Percentiles rank a stretch among this genome's conserved stretches.
These are phyloP conservation scores for Erpornis zantholeuca DNA, from an alignment of 2,113 vertebrate genomes.

Conservation along the genomic window DNA sequence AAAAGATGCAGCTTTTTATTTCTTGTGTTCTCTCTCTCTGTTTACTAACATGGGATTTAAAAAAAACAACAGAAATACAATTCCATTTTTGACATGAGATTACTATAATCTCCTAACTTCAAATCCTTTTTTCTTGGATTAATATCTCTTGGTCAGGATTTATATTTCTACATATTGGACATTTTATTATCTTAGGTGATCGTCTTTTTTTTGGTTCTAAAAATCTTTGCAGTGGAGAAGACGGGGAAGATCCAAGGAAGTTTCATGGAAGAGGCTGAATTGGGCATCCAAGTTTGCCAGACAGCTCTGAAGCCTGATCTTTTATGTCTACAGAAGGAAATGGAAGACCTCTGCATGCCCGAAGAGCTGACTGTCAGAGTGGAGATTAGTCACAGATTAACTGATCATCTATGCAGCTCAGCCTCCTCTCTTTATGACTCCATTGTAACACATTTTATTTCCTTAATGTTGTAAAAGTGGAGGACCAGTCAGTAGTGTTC, in stretches of 20 bases:
- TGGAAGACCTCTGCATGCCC: neutral
- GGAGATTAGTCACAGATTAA: neutral
- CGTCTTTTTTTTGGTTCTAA: neutral
- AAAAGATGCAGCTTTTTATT: neutral
- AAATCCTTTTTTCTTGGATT: slow-evolving; percentile 39
- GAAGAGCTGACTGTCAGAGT: neutral
- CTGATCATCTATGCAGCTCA: neutral
- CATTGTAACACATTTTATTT: neutral
- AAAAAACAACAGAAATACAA: neutral
- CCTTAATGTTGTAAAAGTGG: neutral
- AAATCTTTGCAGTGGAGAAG: neutral
- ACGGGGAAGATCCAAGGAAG: neutral
- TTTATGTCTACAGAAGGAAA: neutral
- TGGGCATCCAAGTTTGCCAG: neutral
- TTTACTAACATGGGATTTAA: neutral
- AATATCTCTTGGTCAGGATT: slow-evolving; percentile 2
- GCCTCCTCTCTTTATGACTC: neutral
- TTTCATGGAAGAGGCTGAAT: neutral
- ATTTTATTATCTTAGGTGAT: neutral
- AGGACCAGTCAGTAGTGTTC: neutral
- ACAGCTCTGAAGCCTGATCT: neutral
- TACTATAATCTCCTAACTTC: slow-evolving; percentile 32
- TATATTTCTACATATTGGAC: neutral
- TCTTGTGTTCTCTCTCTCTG: neutral
- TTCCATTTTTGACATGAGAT: slow-evolving; percentile 28